These are phyloP conservation scores for Ctenoplectra terminalis DNA, from an alignment of 1,140 invertebrate species.

Conservation along the genomic window DNA sequence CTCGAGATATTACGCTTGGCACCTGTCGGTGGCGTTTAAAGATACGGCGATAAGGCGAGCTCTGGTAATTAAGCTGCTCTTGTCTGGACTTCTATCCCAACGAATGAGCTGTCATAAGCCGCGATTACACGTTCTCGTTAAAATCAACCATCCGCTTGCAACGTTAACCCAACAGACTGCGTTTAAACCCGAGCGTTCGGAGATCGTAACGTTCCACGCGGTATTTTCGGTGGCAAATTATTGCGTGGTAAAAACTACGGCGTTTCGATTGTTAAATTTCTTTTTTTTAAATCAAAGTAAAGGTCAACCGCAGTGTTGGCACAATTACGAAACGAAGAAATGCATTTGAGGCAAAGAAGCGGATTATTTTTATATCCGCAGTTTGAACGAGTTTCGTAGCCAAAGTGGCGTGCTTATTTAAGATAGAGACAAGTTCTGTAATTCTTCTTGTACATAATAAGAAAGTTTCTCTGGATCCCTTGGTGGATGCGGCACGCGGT, in stretches of 20 bases:
- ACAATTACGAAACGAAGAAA: background rate
- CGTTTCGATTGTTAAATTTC: too few relatives aligned
- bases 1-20: constrained; percentile 23
- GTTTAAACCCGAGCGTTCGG: background rate
- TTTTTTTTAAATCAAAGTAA: too few relatives aligned
- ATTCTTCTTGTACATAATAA: constrained; percentile 34
- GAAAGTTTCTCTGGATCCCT: constrained; percentile 20
- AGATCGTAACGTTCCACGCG: background rate
- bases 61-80: constrained; percentile 21
- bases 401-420: background rate
- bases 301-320: too few relatives aligned
- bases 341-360: background rate
- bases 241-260: too few relatives aligned
- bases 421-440: background rate
- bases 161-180: background rate
- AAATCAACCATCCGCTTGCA: background rate
- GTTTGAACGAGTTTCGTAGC: background rate
- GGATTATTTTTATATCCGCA: background rate
- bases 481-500: background rate
- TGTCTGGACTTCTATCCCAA: background rate
- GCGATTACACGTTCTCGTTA: constrained; percentile 32
- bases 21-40: constrained; percentile 20
- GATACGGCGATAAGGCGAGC: constrained; percentile 16
- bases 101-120: constrained; percentile 21
- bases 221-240: background rate